phyloP scores from a whole-genome alignment of 2,888 invertebrate genomes.

The Caenorhabditis sp. region DNA sequence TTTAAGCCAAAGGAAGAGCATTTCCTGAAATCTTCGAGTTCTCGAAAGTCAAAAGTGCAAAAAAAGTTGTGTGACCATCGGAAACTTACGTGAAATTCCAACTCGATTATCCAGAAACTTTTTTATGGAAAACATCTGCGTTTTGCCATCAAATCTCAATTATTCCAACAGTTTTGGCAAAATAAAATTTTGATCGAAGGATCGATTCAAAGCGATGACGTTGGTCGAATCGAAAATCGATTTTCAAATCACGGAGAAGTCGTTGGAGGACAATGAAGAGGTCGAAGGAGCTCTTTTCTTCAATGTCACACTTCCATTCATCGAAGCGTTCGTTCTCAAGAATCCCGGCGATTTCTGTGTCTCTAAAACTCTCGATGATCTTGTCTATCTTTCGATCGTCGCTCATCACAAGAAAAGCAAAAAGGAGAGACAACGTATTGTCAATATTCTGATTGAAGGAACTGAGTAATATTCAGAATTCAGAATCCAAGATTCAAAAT shows the following conservation, averaged over 20 bases:
- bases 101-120: not conserved
- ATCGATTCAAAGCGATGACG: constrained; percentile 36
- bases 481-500: not conserved
- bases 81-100: not conserved
- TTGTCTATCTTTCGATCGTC: constrained; percentile 21
- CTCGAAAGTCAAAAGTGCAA: no score
- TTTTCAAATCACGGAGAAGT: constrained; percentile 32
- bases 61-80: no score
- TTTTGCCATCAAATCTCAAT: not conserved
- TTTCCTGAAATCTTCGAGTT: no score
- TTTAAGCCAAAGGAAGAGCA: not conserved
- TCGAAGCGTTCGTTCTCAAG: constrained; percentile 34
- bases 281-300: constrained; percentile 17
- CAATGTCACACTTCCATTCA: constrained; percentile 26
- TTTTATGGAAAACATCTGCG: not conserved
- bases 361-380: constrained; percentile 2
- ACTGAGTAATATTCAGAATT: not conserved
- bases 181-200: constrained; percentile 23
- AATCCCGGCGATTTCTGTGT: constrained; percentile 48
- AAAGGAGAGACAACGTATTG: not conserved
- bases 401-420: not conserved
- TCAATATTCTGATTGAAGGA: constrained; percentile 14
- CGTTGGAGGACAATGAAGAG: constrained; percentile 22
- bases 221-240: constrained; percentile 36
- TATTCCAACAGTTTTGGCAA: constrained; percentile 27